Conservation (phyloP, 2,113 vertebrate species). For the Sprattus sprattus region DNA sequence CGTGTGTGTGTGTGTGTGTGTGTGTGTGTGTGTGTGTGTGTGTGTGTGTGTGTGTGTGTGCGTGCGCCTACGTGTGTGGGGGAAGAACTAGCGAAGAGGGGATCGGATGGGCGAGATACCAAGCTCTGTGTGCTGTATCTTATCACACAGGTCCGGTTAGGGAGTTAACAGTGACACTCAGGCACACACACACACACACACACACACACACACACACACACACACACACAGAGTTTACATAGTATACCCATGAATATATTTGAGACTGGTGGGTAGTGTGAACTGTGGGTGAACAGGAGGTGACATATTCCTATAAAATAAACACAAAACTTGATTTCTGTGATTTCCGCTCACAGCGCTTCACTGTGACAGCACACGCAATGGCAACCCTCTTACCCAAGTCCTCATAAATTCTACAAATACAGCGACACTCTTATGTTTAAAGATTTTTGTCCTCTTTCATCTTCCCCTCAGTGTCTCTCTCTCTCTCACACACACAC, state of each 20-base stretch:
- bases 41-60: slow-evolving; percentile 37
- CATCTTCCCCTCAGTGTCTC: background rate
- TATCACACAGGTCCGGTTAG: background rate
- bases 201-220: background rate
- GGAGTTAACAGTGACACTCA: slow-evolving; percentile 8
- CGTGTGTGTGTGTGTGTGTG: no score
- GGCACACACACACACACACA: slow-evolving; percentile 2
- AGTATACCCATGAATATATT: background rate
- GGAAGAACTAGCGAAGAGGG: background rate
- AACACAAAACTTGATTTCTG: background rate
- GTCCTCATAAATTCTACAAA: background rate
- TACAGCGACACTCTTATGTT: slow-evolving; percentile 2
- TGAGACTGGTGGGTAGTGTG: background rate
- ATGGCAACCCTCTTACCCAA: background rate
- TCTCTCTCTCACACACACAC: background rate
- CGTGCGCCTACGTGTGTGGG: slow-evolving; percentile 20
- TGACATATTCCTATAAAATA: background rate
- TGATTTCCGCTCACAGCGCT: background rate
- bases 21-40: slow-evolving; percentile 25
- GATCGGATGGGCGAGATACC: slow-evolving; percentile 4
- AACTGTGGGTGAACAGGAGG: background rate
- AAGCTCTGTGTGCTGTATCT: background rate
- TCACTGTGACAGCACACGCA: background rate
- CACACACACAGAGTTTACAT: slow-evolving; percentile 2
- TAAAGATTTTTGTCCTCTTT: slow-evolving; percentile 4